Evolutionary conservation across 2,113 vertebrate species (phyloP).

Genomic region (Malurus cyaneus): DNA sequence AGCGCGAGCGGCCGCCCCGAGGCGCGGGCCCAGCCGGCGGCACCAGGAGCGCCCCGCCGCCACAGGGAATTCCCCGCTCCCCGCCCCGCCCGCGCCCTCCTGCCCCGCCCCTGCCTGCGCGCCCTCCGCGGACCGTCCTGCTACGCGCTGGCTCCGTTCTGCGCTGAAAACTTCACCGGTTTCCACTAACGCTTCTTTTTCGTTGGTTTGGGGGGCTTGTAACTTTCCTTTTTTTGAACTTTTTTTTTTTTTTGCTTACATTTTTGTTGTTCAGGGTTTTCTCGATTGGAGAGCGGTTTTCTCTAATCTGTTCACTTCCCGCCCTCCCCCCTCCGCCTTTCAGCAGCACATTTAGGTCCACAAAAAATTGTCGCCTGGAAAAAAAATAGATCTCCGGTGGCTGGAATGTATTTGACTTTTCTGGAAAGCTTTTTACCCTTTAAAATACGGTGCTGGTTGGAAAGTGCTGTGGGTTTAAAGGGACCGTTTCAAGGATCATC

Average conservation of each 20-base stretch:
- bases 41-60: background rate
- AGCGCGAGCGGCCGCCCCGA: constrained; percentile 5
- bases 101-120: background rate
- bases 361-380: background rate
- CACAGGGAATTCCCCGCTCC: background rate
- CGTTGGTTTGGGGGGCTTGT: background rate
- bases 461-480: background rate
- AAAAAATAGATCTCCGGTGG: background rate
- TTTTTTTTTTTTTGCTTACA: background rate
- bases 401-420: background rate
- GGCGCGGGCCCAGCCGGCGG: background rate
- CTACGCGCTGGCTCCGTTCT: background rate
- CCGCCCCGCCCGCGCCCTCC: background rate
- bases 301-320: background rate
- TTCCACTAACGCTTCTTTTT: background rate
- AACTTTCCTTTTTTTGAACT: background rate
- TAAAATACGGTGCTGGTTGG: background rate
- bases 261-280: background rate
- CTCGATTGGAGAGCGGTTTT: background rate
- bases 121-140: background rate
- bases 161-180: accelerated
- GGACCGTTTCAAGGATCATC: background rate
- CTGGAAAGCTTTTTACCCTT: background rate
- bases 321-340: background rate
- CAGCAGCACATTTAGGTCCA: background rate